Conservation (phyloP, 2,888 invertebrate genomes). For the Adela reaumurella region DNA sequence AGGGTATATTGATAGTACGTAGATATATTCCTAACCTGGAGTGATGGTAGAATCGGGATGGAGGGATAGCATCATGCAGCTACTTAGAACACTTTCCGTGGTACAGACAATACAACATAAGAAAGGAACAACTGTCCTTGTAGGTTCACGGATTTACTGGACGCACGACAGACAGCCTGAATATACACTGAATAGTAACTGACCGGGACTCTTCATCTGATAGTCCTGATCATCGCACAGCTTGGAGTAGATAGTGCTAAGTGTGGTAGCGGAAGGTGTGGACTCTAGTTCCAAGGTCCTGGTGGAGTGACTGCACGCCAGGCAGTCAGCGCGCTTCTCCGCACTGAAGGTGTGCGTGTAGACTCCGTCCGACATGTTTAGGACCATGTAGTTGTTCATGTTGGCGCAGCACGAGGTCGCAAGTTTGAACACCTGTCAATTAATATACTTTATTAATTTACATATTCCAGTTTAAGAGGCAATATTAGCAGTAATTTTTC, state of each 20-base stretch:
- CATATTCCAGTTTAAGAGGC: no score
- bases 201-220: conserved; percentile 90
- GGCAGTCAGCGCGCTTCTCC: conserved; percentile 80
- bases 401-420: conserved; percentile 88
- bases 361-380: conserved; percentile 93
- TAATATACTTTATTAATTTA: neutral
- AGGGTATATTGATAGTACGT: no score
- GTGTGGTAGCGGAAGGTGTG: conserved; percentile 51
- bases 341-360: conserved; percentile 95
- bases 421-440: conserved; percentile 80
- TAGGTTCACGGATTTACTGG: no score
- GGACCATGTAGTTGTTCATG: conserved; percentile 94
- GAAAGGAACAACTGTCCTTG: no score
- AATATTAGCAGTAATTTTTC: no score
- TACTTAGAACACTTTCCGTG: no score
- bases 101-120: no score
- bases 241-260: conserved; percentile 79
- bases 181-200: no score
- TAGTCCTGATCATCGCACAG: conserved; percentile 73
- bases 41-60: no score
- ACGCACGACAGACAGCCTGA: no score
- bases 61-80: no score
- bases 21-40: no score
- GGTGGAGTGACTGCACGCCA: conserved; percentile 79
- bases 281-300: conserved; percentile 58